phyloP scores from a whole-genome alignment of 2,113 vertebrate species.

The Xenotilapia flavipinnis region DNA sequence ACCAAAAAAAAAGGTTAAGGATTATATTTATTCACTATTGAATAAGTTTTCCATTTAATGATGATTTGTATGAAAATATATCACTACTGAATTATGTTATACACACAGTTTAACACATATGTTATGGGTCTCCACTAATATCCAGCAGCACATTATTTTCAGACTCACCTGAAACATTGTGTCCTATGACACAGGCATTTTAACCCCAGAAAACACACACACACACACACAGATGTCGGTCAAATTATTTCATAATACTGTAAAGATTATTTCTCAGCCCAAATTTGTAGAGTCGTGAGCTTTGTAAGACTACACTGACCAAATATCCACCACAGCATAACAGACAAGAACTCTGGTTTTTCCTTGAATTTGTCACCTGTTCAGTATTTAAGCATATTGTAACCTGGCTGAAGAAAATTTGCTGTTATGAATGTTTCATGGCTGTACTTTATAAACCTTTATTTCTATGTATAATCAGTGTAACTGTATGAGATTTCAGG shows the following conservation, averaged over 20 bases:
- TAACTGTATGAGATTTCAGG: not conserved
- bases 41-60: not conserved
- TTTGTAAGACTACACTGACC: not conserved
- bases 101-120: not conserved
- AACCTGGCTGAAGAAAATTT: not conserved
- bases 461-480: not conserved
- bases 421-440: not conserved
- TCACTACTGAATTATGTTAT: not conserved
- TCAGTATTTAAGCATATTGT: not conserved
- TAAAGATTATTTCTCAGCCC: not conserved
- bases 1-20: not conserved
- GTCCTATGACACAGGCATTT: not conserved
- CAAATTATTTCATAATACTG: not conserved
- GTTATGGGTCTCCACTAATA: not conserved
- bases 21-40: not conserved
- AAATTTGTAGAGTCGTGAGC: not conserved
- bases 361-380: not conserved
- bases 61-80: not conserved
- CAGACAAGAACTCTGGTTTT: not conserved
- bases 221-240: not conserved
- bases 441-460: not conserved
- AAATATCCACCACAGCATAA: not conserved
- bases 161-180: not conserved
- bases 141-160: not conserved
- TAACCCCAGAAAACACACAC: not conserved